Conservation (phyloP, 2,797 vertebrate species). For the Falco naumanni region DNA sequence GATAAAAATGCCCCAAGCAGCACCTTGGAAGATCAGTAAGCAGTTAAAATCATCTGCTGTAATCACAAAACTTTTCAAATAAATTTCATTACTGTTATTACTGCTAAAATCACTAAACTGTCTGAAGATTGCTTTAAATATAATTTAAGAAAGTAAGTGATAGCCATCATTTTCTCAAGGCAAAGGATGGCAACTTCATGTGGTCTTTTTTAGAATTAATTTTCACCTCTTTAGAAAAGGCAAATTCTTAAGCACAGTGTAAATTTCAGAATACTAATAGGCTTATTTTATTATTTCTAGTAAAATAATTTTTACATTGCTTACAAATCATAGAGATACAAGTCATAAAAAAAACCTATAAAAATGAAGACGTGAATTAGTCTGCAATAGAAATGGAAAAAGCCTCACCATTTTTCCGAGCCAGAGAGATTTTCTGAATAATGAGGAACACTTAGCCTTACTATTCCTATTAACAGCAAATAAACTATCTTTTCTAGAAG, state of each 20-base stretch:
- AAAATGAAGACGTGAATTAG: neutral
- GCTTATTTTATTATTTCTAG: neutral
- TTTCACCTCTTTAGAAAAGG: neutral
- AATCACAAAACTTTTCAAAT: neutral
- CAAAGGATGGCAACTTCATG: neutral
- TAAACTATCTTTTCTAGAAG: neutral
- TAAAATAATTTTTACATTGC: neutral
- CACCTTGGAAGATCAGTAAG: rapidly evolving
- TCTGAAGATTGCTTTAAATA: neutral
- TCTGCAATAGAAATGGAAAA: neutral
- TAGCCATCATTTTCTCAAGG: neutral
- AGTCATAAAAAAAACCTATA: neutral
- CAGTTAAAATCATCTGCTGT: neutral
- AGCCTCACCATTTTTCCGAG: neutral
- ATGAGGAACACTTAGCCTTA: neutral
- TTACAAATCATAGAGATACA: neutral
- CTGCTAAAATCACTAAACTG: neutral
- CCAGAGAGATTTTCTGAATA: neutral
- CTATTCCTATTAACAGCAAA: neutral
- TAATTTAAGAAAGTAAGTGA: neutral
- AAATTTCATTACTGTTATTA: neutral
- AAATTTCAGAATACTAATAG: neutral
- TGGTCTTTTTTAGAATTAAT: neutral
- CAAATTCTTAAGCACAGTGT: neutral
- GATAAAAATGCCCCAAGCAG: neutral